Percentiles rank a stretch among this genome's conserved stretches.
Conservation (phyloP, 2,797 vertebrate species). For the Esox masquinongy region DNA sequence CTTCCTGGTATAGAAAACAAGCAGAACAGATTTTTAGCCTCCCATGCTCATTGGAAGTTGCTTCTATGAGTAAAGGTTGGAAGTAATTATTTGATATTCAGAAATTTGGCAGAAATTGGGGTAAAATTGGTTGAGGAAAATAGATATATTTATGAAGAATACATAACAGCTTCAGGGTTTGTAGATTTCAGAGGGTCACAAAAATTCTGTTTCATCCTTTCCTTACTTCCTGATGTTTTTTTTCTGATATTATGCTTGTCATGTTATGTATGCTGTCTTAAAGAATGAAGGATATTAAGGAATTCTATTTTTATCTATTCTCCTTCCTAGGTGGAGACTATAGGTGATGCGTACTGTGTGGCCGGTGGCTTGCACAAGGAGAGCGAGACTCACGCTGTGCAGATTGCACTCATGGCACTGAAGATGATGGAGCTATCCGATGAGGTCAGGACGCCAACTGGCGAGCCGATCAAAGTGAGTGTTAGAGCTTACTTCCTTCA, state of each 20-base stretch:
- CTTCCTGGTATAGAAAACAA: too few species aligned
- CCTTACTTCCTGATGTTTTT: neutral
- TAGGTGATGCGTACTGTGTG: constrained; percentile 97
- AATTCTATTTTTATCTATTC: neutral
- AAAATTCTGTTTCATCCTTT: neutral
- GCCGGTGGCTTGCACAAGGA: constrained; percentile 95
- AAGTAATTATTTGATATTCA: too few species aligned
- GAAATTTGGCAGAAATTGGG: too few species aligned
- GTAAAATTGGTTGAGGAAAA: too few species aligned
- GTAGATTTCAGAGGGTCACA: neutral
- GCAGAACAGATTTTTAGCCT: too few species aligned
- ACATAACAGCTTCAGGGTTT: neutral
- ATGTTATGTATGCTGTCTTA: neutral
- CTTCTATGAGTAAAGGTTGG: too few species aligned
- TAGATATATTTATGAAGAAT: neutral
- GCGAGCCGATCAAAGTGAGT: constrained; percentile 92
- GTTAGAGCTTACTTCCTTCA: constrained; percentile 19
- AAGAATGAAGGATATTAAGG: too few species aligned
- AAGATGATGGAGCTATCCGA: constrained; percentile 98
- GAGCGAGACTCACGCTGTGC: constrained; percentile 90
- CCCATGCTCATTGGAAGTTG: too few species aligned
- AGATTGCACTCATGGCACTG: constrained; percentile 94
- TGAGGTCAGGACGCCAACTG: constrained; percentile 92
- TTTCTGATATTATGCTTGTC: neutral
- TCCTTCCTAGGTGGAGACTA: constrained; percentile 91